Base-by-base conservation (phyloP, 2,797 vertebrate species). In the Discoglossus pictus region DNA sequence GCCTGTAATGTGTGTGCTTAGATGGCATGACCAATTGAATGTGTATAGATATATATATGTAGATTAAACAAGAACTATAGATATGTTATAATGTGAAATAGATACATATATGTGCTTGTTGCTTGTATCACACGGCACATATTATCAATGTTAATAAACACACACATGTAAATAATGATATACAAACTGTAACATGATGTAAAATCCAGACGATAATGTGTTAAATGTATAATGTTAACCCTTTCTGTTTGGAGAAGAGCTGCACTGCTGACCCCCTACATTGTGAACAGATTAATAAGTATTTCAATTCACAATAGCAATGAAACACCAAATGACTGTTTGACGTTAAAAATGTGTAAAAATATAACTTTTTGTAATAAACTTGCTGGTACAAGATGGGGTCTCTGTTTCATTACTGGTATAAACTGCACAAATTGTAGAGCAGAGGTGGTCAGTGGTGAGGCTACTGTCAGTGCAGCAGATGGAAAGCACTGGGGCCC, bases 311-410 rank as follows among this genome's bases (percentile, higher is more conserved):
- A 58, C 60, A 46, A 58, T 55, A 39, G 35, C 51, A 64, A 50
- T 70, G 67, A 20, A 44, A 50, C 50, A 56, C 52, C 44, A 64
- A 63, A 58, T 51, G 38, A 71, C 68, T 64, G 68, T 71, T 64
- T 63, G 46, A 36, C 35, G 35, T 18, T 63, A 48, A 70, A 62
- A 4, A 56, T 40, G 35, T 62, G 3, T 6, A 35, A 7, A 47
- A 38, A 20, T 17, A 35, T 51, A 8, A 63, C 36, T 56, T 64
- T 71, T 39, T 58, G n/a, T 64, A 71, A 71, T 71, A 71, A 71
- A 71, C 61, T 71, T 64, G 68, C 68, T 71, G 68, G 61, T 64
- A 64, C 68, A 71, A 71, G 68, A 44, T 23, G 43, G 15, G 25
- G 10, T 58, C 27, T 27, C 11, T 17, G 31, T 38, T 40, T 20